Evolutionary conservation across 1,140 invertebrate genomes (phyloP), one percentile per base, ranked within the genome.

Genomic region (Trissolcus basalis): DNA sequence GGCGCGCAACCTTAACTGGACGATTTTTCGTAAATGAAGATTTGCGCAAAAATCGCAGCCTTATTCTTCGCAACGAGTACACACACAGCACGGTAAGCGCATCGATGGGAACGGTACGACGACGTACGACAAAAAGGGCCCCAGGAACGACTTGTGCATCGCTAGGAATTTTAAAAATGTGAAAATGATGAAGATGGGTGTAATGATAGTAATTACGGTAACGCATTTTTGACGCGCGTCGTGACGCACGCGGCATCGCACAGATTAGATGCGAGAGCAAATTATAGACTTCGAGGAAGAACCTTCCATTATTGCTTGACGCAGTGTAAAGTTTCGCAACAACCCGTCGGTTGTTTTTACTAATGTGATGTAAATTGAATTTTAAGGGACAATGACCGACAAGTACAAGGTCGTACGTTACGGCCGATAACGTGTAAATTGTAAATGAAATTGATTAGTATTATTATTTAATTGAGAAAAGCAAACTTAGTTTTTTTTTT

Each of bases 291-390:
- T 72, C 48, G 47, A 10, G 51, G 68, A 71, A 70, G 39, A 56
- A 68, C 55, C 67, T 77, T 63, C 65, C 63, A 68, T 77, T 72
- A 72, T 69, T 68, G 59, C 68, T 72, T 63, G 74, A 54, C 68
- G 63, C 74, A 67, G 56, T 77, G 61, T 70, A 70, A 76, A 76
- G 48, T 67, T 76, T 67, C 41, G 51, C 44, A 43, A 72, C 51
- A 55, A 71, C 50, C 61, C 13, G 50, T 33, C 48, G 43, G 63
- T 72, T 72, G 68, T 63, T 69, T 72, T 49, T 51, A 68, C 56
- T 71, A 68, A 72, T 77, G 74, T 71, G 68, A 72, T 71, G 61
- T 51, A 63, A 77, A 77, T 61, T 68, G 68, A 64, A 69, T 77
- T 67, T 68, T 39, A 51, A 56, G 32, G 4, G 47, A 56, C 61